Conservation (phyloP, 2,797 vertebrate species). For the Lates japonicus region DNA sequence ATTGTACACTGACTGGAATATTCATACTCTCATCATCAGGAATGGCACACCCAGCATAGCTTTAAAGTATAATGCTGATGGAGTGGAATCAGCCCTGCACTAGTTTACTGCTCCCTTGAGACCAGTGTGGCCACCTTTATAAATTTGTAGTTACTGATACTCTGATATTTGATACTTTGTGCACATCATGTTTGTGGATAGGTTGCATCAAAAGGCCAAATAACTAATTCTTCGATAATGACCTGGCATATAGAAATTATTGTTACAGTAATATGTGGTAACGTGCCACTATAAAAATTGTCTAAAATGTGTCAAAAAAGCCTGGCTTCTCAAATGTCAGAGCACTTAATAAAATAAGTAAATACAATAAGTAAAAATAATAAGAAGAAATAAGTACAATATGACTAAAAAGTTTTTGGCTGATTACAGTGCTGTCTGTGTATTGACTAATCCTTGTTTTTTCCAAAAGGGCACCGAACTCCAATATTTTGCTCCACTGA, state of each 20-base stretch:
- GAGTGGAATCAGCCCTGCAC: background rate
- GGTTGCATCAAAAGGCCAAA: background rate
- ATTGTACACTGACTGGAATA: constrained; percentile 28
- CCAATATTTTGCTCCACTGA: background rate
- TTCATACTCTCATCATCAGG: constrained; percentile 26
- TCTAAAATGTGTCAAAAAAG: background rate
- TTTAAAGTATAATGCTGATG: constrained; percentile 24
- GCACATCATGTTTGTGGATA: background rate
- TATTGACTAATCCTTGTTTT: constrained; percentile 2
- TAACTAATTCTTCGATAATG: background rate
- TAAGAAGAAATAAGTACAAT: background rate
- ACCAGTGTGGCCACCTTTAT: background rate
- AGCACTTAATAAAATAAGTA: background rate
- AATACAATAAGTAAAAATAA: too few species aligned
- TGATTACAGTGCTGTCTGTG: background rate
- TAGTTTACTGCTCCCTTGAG: constrained; percentile 16
- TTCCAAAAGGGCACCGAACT: background rate
- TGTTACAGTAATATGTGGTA: background rate
- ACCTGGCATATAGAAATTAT: background rate
- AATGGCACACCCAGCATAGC: constrained; percentile 16
- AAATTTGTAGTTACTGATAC: background rate
- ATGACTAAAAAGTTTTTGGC: constrained; percentile 9
- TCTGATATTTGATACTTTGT: background rate
- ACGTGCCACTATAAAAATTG: background rate
- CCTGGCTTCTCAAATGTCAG: constrained; percentile 1